phyloP scores from a whole-genome alignment of 35 echinoderm and acorn worm genomes.

The Ophioderma brevispina region DNA sequence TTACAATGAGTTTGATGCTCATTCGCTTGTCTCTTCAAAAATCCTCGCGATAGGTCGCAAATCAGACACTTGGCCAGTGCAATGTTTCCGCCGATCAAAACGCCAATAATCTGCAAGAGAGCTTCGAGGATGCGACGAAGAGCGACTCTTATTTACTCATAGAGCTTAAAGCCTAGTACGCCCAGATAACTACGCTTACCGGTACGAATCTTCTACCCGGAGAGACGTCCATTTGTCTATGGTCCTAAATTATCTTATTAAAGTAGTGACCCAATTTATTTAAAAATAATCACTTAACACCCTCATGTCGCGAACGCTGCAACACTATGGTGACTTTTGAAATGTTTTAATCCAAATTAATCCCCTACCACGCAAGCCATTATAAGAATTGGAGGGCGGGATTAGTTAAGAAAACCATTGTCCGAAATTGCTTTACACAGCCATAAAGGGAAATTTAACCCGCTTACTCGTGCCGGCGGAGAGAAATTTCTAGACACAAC shows the following conservation, averaged over 20 bases:
- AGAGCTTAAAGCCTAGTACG: slow-evolving; percentile 51
- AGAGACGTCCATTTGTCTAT: slow-evolving; percentile 29
- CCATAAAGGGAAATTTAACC: slow-evolving; percentile 56
- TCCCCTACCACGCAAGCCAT: slow-evolving; percentile 40
- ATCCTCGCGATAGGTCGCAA: slow-evolving; percentile 46
- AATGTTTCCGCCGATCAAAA: slow-evolving; percentile 40
- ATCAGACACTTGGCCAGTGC: slow-evolving; percentile 43
- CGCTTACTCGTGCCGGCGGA: slow-evolving; percentile 49
- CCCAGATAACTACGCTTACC: slow-evolving; percentile 8
- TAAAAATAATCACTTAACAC: neutral
- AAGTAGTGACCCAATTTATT: neutral
- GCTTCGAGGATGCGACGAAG: slow-evolving; percentile 22
- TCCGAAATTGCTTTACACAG: slow-evolving; percentile 62
- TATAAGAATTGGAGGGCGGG: slow-evolving; percentile 22
- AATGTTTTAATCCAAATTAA: slow-evolving; percentile 39
- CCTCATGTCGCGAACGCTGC: slow-evolving; percentile 47
- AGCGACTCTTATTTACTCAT: slow-evolving; percentile 42
- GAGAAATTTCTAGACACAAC: slow-evolving; percentile 62
- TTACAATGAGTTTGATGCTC: slow-evolving; percentile 64
- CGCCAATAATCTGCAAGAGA: slow-evolving; percentile 17
- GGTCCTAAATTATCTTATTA: neutral
- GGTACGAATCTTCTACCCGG: slow-evolving; percentile 27
- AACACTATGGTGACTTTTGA: slow-evolving; percentile 42
- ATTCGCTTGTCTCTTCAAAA: slow-evolving; percentile 60
- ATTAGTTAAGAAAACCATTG: slow-evolving; percentile 38